These are phyloP conservation scores for Eclectus roratus DNA, from an alignment of 2,113 vertebrate species.

Conservation along the genomic window DNA sequence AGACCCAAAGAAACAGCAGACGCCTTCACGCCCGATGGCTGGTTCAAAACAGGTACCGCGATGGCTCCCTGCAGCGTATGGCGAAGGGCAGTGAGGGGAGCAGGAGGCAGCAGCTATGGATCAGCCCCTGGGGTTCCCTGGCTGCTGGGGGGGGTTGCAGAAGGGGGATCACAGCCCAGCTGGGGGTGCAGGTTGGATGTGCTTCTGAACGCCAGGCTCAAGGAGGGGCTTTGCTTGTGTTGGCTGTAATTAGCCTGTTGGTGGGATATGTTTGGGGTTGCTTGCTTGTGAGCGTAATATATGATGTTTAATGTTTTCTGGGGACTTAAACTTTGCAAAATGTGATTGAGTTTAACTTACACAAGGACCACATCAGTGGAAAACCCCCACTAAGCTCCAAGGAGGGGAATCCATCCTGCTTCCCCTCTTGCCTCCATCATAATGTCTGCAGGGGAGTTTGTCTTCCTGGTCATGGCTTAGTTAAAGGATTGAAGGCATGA, in stretches of 20 bases:
- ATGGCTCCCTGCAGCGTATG: accelerated
- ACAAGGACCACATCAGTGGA: accelerated
- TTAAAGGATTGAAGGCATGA: neutral
- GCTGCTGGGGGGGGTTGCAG: neutral
- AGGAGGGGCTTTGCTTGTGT: accelerated
- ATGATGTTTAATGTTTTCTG: neutral
- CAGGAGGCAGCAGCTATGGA: neutral
- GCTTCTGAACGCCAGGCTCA: accelerated
- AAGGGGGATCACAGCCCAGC: neutral
- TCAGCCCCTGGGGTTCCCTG: accelerated
- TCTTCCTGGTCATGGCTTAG: neutral
- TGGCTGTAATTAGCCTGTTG: accelerated
- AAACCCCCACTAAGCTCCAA: neutral
- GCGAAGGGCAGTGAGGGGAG: neutral
- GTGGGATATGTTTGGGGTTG: neutral
- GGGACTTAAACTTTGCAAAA: neutral
- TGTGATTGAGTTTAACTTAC: neutral
- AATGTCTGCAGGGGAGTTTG: neutral
- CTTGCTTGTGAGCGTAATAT: neutral
- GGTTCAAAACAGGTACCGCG: conserved; percentile 90
- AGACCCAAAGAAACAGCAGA: conserved; percentile 81
- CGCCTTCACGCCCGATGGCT: conserved; percentile 86
- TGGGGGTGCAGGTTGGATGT: neutral
- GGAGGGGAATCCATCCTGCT: neutral
- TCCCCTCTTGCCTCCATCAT: accelerated